Percentiles rank a stretch among this genome's conserved stretches.
These are phyloP conservation scores for Trachops cirrhosus DNA, from an alignment of 2,797 vertebrate species.

Conservation along the genomic window DNA sequence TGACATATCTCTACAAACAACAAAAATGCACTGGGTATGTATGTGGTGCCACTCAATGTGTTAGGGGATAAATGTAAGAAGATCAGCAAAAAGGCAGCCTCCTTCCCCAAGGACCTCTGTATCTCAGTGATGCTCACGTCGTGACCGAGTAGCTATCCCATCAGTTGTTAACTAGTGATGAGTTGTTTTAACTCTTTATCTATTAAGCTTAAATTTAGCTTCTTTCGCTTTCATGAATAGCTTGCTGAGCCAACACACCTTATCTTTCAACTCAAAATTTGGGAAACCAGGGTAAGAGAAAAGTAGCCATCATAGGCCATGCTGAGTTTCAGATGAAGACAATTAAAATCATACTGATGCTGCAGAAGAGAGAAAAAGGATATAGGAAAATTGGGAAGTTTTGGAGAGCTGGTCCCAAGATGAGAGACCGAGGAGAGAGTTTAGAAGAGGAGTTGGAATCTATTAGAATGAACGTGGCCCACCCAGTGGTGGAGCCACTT, in stretches of 20 bases:
- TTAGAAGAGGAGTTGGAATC: neutral
- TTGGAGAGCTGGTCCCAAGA: neutral
- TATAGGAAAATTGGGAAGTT: neutral
- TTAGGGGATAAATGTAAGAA: neutral
- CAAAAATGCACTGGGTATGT: neutral
- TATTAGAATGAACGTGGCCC: neutral
- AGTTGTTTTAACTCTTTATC: neutral
- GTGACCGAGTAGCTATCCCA: neutral
- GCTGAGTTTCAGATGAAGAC: neutral
- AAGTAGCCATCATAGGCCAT: fast-evolving
- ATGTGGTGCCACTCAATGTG: neutral
- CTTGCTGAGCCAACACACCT: neutral
- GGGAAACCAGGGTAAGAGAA: neutral
- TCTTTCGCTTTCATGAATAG: neutral
- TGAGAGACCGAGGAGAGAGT: neutral
- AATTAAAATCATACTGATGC: neutral
- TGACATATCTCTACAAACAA: neutral
- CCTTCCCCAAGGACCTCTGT: neutral
- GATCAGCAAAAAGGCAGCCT: neutral
- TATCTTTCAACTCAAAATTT: neutral
- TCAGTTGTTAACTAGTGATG: neutral
- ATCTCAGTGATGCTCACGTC: neutral
- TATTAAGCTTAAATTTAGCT: neutral
- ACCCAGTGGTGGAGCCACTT: neutral
- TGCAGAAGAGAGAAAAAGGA: neutral